These are phyloP conservation scores for Harmothoe impar DNA, from an alignment of 2,888 invertebrate species.

Conservation along the genomic window DNA sequence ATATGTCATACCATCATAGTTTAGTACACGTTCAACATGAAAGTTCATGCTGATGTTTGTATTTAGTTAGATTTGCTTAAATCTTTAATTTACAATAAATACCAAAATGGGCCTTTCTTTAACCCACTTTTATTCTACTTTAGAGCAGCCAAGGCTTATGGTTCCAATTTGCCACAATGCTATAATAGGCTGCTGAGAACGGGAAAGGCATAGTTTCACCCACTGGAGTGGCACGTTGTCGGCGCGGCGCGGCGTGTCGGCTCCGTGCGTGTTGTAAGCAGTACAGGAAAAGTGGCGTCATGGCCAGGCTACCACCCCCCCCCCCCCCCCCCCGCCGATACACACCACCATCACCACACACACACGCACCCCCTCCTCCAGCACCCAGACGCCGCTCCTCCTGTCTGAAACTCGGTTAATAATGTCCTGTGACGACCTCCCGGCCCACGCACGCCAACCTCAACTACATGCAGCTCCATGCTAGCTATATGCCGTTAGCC, in stretches of 20 bases:
- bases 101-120: too few relatives aligned
- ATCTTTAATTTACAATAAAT: too few relatives aligned
- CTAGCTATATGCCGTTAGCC: background rate
- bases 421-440: background rate
- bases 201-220: too few relatives aligned
- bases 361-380: background rate
- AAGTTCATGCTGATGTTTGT: too few relatives aligned
- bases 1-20: too few relatives aligned
- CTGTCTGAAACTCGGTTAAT: constrained; percentile 35
- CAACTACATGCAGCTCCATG: background rate
- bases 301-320: background rate
- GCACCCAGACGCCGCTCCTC: background rate
- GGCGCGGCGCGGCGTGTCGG: background rate
- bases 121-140: too few relatives aligned
- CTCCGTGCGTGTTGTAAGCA: constrained; percentile 35
- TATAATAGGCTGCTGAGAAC: too few relatives aligned
- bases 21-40: too few relatives aligned
- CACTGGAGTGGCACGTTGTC: background rate
- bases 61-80: too few relatives aligned
- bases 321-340: too few relatives aligned
- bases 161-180: too few relatives aligned
- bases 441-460: background rate
- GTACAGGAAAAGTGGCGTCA: constrained; percentile 35
- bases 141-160: too few relatives aligned
- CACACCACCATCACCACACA: background rate